These are phyloP conservation scores for Paramisgurnus dabryanus DNA, from an alignment of 2,113 vertebrate species.

Conservation along the genomic window DNA sequence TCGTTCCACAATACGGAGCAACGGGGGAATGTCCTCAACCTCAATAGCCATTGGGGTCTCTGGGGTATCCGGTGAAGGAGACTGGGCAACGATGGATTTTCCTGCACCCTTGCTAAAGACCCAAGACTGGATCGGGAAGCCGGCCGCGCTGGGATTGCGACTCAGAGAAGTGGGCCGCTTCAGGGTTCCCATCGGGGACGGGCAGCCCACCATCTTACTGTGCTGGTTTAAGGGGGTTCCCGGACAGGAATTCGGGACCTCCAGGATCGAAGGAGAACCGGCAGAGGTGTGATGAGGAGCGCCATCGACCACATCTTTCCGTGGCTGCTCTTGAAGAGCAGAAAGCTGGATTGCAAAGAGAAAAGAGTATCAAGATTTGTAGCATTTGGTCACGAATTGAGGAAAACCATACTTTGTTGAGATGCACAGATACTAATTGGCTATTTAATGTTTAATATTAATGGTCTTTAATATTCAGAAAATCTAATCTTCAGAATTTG, in stretches of 20 bases:
- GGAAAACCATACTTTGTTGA: no score
- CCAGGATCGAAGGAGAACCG: constrained; percentile 36
- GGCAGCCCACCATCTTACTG: constrained; percentile 67
- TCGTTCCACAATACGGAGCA: constrained; percentile 83
- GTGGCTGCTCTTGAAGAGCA: constrained; percentile 81
- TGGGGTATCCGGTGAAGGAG: constrained; percentile 65
- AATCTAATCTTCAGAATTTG: no score
- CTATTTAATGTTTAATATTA: no score
- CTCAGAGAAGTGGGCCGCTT: constrained; percentile 89
- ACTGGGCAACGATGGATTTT: constrained; percentile 72
- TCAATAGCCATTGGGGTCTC: constrained; percentile 74
- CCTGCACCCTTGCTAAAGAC: constrained; percentile 75
- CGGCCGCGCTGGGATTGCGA: constrained; percentile 87
- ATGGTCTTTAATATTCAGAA: no score
- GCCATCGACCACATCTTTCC: constrained; percentile 77
- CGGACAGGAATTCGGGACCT: constrained; percentile 58
- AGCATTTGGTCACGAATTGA: no score
- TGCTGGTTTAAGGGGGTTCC: constrained; percentile 66
- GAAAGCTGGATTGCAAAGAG: constrained; percentile 59
- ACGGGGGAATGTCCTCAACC: constrained; percentile 86
- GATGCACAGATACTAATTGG: no score
- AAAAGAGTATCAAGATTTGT: not conserved
- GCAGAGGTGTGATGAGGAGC: constrained; percentile 41
- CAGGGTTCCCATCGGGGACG: constrained; percentile 76
- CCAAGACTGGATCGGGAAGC: constrained; percentile 84